Conservation (phyloP, 2,113 vertebrate species). For the Phylloscopus trochilus region DNA sequence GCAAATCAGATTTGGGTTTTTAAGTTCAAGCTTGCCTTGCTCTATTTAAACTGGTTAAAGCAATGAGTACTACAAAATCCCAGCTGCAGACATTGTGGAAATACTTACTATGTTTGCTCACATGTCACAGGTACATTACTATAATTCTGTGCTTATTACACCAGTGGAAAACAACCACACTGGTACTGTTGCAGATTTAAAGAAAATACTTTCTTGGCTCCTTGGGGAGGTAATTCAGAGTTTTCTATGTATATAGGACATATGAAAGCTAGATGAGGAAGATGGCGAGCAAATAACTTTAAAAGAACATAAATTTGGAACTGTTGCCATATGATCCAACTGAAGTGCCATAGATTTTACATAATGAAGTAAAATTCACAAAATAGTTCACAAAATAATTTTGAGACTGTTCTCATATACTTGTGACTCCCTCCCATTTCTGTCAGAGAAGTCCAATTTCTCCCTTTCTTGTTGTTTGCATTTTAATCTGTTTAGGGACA, state of each 20-base stretch:
- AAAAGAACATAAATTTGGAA: background rate
- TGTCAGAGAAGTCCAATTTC: background rate
- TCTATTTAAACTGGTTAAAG: conserved; percentile 30
- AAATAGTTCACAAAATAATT: background rate
- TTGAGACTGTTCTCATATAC: background rate
- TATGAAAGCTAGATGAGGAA: background rate
- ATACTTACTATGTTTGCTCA: conserved; percentile 5
- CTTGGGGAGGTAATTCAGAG: background rate
- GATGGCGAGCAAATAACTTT: background rate
- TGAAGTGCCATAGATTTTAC: background rate
- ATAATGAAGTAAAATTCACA: too few species aligned
- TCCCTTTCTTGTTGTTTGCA: background rate
- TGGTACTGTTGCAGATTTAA: background rate
- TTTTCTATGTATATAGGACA: background rate
- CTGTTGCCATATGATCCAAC: rapidly evolving
- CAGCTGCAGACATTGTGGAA: conserved; percentile 10
- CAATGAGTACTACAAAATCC: background rate
- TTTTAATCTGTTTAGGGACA: background rate
- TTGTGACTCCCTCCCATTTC: background rate
- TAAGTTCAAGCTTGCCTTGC: background rate
- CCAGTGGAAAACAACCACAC: background rate
- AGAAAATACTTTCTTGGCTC: background rate
- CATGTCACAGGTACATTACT: background rate
- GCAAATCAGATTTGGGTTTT: conserved; percentile 8
- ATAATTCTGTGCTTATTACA: background rate